Percentiles rank a stretch among this genome's conserved stretches.
These are phyloP conservation scores for Nymphalis io DNA, from an alignment of 1,140 invertebrate genomes.

Conservation along the genomic window DNA sequence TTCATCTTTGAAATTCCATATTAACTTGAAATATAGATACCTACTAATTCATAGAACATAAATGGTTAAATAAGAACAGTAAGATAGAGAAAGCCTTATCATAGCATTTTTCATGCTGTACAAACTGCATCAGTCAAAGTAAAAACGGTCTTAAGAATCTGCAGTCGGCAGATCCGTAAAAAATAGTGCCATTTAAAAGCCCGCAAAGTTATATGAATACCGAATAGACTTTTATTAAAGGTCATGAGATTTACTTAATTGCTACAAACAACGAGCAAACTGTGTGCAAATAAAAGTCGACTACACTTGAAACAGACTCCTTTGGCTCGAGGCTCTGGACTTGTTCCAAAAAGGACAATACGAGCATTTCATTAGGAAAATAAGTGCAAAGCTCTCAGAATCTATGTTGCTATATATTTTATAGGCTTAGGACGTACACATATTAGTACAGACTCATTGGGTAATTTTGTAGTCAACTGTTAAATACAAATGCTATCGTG, in stretches of 20 bases:
- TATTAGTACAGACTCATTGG: conserved; percentile 2
- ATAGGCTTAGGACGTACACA: not conserved
- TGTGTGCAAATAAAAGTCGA: conserved; percentile 23
- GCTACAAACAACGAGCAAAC: conserved; percentile 25
- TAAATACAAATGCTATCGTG: not conserved
- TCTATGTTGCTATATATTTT: conserved; percentile 19
- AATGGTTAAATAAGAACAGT: too few species aligned
- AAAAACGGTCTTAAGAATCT: not conserved
- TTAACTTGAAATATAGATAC: too few species aligned
- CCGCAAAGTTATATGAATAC: conserved; percentile 8
- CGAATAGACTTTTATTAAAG: conserved; percentile 27
- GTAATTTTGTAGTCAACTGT: not conserved
- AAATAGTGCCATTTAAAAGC: not conserved
- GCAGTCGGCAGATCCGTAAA: not conserved
- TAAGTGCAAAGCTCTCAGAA: conserved; percentile 31
- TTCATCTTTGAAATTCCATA: too few species aligned
- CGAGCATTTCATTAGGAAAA: conserved; percentile 33
- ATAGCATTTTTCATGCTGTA: too few species aligned
- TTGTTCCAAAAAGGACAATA: conserved; percentile 31
- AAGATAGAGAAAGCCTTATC: too few species aligned
- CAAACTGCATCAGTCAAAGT: not conserved
- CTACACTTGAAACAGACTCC: conserved; percentile 23
- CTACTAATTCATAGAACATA: too few species aligned
- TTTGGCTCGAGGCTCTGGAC: conserved; percentile 28
- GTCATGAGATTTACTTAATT: conserved; percentile 28